Percentiles rank a stretch among this genome's conserved stretches.
Conservation (phyloP, 2,113 vertebrate genomes). For the Aspiorhynchus laticeps region DNA sequence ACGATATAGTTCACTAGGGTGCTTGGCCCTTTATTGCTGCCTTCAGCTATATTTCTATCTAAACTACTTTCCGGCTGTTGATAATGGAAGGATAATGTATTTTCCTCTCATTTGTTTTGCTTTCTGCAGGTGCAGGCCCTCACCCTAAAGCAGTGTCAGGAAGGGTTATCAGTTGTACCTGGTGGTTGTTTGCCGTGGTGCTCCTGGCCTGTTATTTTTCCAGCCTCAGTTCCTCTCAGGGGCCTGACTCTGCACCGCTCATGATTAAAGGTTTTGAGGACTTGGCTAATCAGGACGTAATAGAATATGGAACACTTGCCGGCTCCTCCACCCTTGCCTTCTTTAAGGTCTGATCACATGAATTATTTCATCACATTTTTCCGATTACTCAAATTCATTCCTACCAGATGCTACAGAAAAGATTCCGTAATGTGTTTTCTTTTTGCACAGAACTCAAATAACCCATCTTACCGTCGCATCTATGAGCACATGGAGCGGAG, state of each 20-base stretch:
- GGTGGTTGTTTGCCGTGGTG: conserved; percentile 86
- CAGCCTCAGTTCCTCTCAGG: conserved; percentile 77
- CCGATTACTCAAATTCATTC: not conserved
- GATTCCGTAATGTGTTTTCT: not conserved
- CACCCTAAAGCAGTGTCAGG: conserved; percentile 81
- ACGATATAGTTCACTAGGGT: not conserved
- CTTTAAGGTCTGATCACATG: conserved; percentile 78
- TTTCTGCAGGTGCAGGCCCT: conserved; percentile 78
- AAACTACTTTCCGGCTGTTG: not conserved
- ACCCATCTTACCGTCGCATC: conserved; percentile 81
- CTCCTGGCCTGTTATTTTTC: conserved; percentile 85
- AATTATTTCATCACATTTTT: not conserved
- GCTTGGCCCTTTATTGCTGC: not conserved
- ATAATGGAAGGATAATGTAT: not conserved
- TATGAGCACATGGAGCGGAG: conserved; percentile 86
- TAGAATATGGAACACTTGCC: conserved; percentile 83
- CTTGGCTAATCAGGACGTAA: conserved; percentile 81
- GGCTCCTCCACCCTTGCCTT: conserved; percentile 84
- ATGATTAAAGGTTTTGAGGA: conserved; percentile 84
- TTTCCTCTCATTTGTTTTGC: not conserved
- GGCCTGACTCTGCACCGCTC: conserved; percentile 69
- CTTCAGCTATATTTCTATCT: not conserved
- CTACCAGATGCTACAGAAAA: not conserved
- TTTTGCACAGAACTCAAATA: conserved; percentile 82
- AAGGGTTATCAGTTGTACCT: conserved; percentile 79